Percentiles rank a stretch among this genome's conserved stretches.
These are phyloP conservation scores for Ryuthela nishihirai DNA, from an alignment of 2,888 invertebrate species.

Conservation along the genomic window DNA sequence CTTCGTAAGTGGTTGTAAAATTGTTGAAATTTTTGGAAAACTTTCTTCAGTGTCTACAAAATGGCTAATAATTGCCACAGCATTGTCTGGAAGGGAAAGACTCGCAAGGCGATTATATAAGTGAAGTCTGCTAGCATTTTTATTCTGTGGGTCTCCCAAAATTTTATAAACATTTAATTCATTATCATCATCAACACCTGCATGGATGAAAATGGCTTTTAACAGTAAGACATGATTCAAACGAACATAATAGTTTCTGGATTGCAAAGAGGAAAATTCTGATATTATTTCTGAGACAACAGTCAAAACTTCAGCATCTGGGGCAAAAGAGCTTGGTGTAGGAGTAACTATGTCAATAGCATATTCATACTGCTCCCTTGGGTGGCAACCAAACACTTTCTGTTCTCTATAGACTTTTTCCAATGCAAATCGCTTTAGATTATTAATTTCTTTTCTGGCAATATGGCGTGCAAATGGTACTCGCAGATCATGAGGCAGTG, in stretches of 20 bases:
- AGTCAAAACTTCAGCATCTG: conserved; percentile 80
- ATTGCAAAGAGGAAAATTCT: conserved; percentile 57
- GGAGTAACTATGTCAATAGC: conserved; percentile 84
- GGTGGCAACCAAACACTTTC: conserved; percentile 68
- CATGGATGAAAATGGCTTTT: conserved; percentile 70
- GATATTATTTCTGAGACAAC: conserved; percentile 70
- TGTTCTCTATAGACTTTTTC: conserved; percentile 82
- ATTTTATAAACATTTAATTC: conserved; percentile 41
- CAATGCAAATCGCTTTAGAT: conserved; percentile 77
- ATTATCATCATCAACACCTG: conserved; percentile 66
- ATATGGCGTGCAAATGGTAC: conserved; percentile 76
- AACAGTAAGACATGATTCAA: conserved; percentile 75
- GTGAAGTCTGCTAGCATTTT: conserved; percentile 55
- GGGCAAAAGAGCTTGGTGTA: conserved; percentile 58
- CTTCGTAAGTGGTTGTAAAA: conserved; percentile 64
- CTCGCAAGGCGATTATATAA: conserved; percentile 65
- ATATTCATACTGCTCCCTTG: conserved; percentile 82
- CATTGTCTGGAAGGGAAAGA: conserved; percentile 64
- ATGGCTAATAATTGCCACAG: conserved; percentile 61
- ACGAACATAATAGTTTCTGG: conserved; percentile 60
- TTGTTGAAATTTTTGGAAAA: conserved; percentile 59
- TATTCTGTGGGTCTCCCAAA: conserved; percentile 24
- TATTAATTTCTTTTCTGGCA: conserved; percentile 69
- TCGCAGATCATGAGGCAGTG: conserved; percentile 78
- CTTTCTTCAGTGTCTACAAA: conserved; percentile 66